A percentile compares a stretch with the other conserved stretches of the same genome.
Evolutionary conservation across 2,113 vertebrate genomes (phyloP).

Genomic region (Tragelaphus strepsiceros): DNA sequence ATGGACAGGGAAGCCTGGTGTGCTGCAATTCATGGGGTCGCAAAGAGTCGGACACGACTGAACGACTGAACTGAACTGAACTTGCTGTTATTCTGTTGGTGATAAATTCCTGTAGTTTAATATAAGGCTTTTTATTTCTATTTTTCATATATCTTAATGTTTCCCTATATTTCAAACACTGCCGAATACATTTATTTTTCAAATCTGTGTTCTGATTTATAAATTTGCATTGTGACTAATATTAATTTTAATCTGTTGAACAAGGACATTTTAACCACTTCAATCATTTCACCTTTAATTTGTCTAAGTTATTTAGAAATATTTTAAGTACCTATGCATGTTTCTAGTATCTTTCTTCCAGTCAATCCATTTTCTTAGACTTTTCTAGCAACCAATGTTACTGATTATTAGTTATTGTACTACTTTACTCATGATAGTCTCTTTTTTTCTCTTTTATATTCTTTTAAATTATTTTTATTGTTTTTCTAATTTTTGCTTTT

Average conservation of each 20-base stretch:
- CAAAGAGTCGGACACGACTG: rapidly evolving
- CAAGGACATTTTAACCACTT: too few relatives aligned
- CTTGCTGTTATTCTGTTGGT: neutral
- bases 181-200: neutral
- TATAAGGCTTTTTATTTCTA: neutral
- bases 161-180: neutral
- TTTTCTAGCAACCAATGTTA: neutral
- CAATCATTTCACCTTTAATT: neutral
- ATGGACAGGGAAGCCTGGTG: too few relatives aligned
- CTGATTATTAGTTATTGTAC: neutral
- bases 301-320: neutral
- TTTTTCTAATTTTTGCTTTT: neutral
- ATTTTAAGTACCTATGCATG: neutral
- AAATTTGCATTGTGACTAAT: neutral
- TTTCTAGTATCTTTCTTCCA: neutral
- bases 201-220: neutral
- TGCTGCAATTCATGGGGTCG: rapidly evolving
- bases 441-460: neutral
- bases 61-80: too few relatives aligned
- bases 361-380: neutral
- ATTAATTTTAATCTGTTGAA: neutral
- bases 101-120: neutral
- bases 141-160: neutral
- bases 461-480: neutral
- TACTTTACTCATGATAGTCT: neutral